phyloP scores from a whole-genome alignment of 2,888 invertebrate species.

The Andrena bicolor region DNA sequence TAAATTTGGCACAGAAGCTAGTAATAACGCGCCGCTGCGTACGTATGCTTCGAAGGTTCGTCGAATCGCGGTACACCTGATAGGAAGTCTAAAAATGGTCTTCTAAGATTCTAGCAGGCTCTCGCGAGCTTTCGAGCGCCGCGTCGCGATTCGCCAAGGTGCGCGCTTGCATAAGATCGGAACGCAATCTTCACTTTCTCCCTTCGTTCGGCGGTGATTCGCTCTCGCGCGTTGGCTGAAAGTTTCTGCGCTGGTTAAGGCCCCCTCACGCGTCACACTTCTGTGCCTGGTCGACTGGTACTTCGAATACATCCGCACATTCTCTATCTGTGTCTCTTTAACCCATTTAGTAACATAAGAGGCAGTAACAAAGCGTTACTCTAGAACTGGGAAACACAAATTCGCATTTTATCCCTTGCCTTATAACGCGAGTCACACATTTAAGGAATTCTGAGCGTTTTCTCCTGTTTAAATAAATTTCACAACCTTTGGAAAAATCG shows the following conservation, averaged over 20 bases:
- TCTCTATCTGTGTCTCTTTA: too few species aligned
- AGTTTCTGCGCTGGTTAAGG: constrained; percentile 30
- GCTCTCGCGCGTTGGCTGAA: not conserved
- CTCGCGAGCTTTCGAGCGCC: not conserved
- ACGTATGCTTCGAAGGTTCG: constrained; percentile 30
- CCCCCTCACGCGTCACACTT: not conserved
- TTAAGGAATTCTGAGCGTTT: too few species aligned
- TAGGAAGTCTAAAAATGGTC: constrained; percentile 10
- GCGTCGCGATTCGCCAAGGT: constrained; percentile 16
- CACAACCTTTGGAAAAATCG: too few species aligned
- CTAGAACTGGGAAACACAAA: too few species aligned
- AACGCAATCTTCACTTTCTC: constrained; percentile 21
- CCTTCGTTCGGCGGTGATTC: constrained; percentile 13
- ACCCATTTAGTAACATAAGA: too few species aligned
- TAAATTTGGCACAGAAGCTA: constrained; percentile 76
- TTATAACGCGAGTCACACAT: too few species aligned
- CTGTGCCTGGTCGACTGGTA: too few species aligned
- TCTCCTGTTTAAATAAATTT: too few species aligned
- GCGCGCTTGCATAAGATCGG: not conserved
- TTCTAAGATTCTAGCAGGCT: not conserved
- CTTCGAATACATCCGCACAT: too few species aligned
- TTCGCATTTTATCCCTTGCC: too few species aligned
- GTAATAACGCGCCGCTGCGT: constrained; percentile 29
- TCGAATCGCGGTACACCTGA: constrained; percentile 20
- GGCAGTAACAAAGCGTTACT: too few species aligned